Evolutionary conservation across 1,140 invertebrate genomes (phyloP), one percentile per base, ranked within the genome.

Genomic region (Drusus annulatus): DNA sequence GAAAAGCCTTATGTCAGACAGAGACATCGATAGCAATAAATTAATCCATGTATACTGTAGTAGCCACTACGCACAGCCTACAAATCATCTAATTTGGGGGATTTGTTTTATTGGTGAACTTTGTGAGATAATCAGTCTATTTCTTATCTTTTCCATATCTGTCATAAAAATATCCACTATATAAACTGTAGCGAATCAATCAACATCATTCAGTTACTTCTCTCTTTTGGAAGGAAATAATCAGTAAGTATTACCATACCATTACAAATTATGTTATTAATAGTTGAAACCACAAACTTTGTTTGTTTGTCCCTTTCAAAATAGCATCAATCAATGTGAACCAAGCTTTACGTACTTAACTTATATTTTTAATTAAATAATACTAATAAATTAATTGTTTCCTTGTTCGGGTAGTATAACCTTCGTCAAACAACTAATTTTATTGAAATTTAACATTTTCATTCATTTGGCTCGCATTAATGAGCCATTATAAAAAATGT

Each of bases 61-160:
- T 31, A 63, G 6, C 19, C 60, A 10, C 23, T 8, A 8, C 31
- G 8, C 21, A 63, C 10, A 2, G 23, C 23, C 16, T 5, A 63
- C 8, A 25, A 63, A 16, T 13, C 25, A 25, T 23, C 23, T 21
- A 17, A 62, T 21, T 25, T 63, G 19, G 25, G 25, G 60, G 60
- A 63, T 63, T 25, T 23, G 60, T 63, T 63, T 63, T 63, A 25
- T 28, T 63, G 54, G 25, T 7, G 25, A 63, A 25, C 21, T 63
- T 63, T 63, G 21, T 63, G 0, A 19, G 25, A 6, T 25, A 10
- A 16, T 6, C 60, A 25, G 8, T 63, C n/a, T 19, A 58, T 17
- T 58, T 58, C 54, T 63, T 23, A 63, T 63, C 21, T 13, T 63
- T 2, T 63, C 13, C 21, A 25, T 25, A 25, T 25, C 60, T 25